Percentiles rank a stretch among this genome's conserved stretches.
phyloP scores from a whole-genome alignment of 2,113 vertebrate genomes.

The Atrichornis clamosus region DNA sequence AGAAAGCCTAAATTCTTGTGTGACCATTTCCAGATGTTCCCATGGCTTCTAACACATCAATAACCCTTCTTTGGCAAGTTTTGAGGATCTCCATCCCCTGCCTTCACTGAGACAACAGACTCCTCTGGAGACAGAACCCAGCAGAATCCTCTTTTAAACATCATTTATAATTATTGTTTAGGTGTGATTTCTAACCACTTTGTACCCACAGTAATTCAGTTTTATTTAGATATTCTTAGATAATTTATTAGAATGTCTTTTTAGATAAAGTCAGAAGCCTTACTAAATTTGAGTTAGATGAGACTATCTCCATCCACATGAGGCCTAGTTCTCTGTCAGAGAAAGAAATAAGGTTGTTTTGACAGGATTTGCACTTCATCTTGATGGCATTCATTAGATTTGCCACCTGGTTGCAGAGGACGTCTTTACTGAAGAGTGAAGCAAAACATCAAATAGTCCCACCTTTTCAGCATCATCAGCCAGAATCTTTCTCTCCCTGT shows the following conservation, averaged over 20 bases:
- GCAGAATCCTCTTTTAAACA: neutral
- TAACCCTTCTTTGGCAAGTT: neutral
- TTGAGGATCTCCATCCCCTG: neutral
- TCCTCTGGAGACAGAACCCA: neutral
- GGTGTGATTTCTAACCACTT: neutral
- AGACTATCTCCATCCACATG: neutral
- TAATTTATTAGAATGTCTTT: neutral
- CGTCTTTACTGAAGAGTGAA: neutral
- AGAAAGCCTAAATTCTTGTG: neutral
- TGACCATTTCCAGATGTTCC: neutral
- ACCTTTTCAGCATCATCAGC: neutral
- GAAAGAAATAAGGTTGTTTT: neutral
- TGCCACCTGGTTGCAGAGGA: neutral
- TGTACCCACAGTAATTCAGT: neutral
- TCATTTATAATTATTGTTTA: neutral
- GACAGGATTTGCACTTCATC: neutral
- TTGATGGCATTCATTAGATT: neutral
- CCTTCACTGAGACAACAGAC: neutral
- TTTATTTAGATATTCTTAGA: neutral
- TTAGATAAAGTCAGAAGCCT: neutral
- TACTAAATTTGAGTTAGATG: neutral
- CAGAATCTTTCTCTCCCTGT: neutral
- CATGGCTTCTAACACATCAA: neutral
- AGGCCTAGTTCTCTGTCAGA: neutral
- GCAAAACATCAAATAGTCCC: neutral